Evolutionary conservation across 2,888 invertebrate genomes (phyloP), one percentile per base, ranked within the genome.

Genomic region (Sarcophaga subvicina): DNA sequence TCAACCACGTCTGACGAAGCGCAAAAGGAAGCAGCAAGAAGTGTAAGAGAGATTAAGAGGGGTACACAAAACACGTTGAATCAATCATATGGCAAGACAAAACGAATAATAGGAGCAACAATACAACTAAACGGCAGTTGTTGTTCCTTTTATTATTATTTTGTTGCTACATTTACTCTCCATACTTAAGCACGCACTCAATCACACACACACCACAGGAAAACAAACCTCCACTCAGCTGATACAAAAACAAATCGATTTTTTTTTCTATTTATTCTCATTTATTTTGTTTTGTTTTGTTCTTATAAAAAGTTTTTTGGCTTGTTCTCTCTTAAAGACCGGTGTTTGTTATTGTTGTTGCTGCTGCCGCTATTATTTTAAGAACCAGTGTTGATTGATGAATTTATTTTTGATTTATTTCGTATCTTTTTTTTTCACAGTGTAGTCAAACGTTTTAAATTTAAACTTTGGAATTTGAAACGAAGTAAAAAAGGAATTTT

Each of bases 341-440:
- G 14, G 54, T 54, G 54, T 54, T 54, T 54, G 4, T 54, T 54
- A 0, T 17, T 49, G 49, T 2, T 49, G 14, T 14, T 37, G 37
- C 4, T 27, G 27, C 27, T 27, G 4, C 27, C 4, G 49, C 12
- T 49, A 14, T 6, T 14, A 17, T 37, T 37, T 37, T 37, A 64
- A 66, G 20, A 20, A 45, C 66, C n/a, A 17, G 69, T 69, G 69
- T 69, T 47, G 69, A 69, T 69, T 47, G 69, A 69, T 47, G 45
- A 22, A 69, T 47, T 69, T 69, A 47, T 69, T 69, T 49, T 11
- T 69, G 47, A 47, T 69, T 47, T 69, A 22, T 69, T 69, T 69
- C 54, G 54, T 14, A 17, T 14, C 0, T 37, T 37, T 45, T 45
- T 20, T 69, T 69, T 47, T 69, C 5, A 54, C 54, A 54, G 54